Evolutionary conservation across 2,113 vertebrate species (phyloP), one percentile per base, ranked within the genome.

Genomic region (Malurus elegans): DNA sequence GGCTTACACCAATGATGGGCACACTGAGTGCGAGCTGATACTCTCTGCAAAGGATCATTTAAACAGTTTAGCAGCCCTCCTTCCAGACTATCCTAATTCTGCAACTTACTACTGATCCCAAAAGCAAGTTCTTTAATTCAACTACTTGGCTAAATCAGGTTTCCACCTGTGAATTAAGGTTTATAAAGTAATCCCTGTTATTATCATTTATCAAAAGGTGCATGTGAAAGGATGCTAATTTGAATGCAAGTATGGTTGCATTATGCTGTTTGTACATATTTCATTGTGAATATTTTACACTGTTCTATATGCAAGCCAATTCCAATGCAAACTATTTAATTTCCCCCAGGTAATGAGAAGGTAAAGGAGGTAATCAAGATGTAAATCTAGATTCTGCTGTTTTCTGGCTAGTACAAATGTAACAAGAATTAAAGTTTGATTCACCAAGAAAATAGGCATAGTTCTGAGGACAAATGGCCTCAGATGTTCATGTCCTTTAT

Each of bases 321-420:
- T 91, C 93, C 86, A 95, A 96, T 82, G 93, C 81, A 91, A 95
- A 91, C 67, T 73, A 85, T 81, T 95, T 96, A 91, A 95, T 95
- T 95, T 96, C 93, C 91, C 91, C 47, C 58, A 91, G 94, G 94
- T 97, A 97, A 95, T 90, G 93, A 88, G 81, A 95, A 94, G 79
- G 96, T 95, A 96, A 95, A 82, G 74, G 38, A 93, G 54, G 58
- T 82, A 95, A 95, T 95, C 94, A 96, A 93, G 93, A 91, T 91
- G 81, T 94, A 95, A 96, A 96, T 91, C 83, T 74, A 86, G 74
- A 90, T 88, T 91, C 75, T 81, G 62, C 62, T 88, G 32, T 56
- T 95, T 92, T 78, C 60, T 64, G 57, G 28, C 61, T 79, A 47
- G 34, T 65, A 74, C 29, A 84, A 73, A 79, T 57, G 64, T 65